Evolutionary conservation across 1,140 invertebrate species (phyloP).

Genomic region (Adoxophyes honmai): DNA sequence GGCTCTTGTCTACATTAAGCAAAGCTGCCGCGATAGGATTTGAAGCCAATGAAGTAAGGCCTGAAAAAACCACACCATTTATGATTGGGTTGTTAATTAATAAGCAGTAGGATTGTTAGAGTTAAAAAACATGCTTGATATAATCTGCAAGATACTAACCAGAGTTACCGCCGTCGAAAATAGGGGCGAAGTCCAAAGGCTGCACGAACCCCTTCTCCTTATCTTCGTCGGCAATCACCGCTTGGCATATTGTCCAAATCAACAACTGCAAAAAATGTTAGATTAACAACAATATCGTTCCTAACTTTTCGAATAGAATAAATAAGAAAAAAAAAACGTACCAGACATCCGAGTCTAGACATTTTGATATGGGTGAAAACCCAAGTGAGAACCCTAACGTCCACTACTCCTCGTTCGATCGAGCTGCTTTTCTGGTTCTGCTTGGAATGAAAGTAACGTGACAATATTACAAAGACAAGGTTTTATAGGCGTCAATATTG

Average conservation of each 20-base stretch:
- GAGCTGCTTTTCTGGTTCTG: constrained; percentile 52
- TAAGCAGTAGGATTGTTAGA: neutral
- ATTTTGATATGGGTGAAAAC: constrained; percentile 64
- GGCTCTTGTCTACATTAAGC: constrained; percentile 66
- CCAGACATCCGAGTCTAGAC: constrained; percentile 55
- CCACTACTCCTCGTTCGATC: constrained; percentile 32
- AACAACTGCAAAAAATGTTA: constrained; percentile 53
- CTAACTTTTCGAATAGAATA: neutral
- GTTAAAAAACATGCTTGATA: too few relatives aligned
- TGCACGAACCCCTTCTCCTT: constrained; percentile 57
- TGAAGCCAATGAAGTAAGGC: constrained; percentile 64
- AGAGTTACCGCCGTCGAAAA: constrained; percentile 45
- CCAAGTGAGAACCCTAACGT: constrained; percentile 41
- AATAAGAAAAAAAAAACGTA: constrained; percentile 35
- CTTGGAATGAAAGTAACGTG: constrained; percentile 71
- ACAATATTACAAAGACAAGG: constrained; percentile 68
- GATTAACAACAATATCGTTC: constrained; percentile 19
- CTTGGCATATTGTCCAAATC: constrained; percentile 54
- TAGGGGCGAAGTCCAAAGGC: constrained; percentile 58
- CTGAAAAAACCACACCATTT: constrained; percentile 53
- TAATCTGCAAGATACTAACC: constrained; percentile 31
- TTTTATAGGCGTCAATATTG: constrained; percentile 75
- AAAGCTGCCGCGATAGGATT: constrained; percentile 57
- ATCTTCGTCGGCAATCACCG: constrained; percentile 46
- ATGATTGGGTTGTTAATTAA: neutral